Percentiles rank a stretch among this genome's conserved stretches.
Evolutionary conservation across 2,888 invertebrate genomes (phyloP).

Genomic region (Ommatoiulus sabulosus): DNA sequence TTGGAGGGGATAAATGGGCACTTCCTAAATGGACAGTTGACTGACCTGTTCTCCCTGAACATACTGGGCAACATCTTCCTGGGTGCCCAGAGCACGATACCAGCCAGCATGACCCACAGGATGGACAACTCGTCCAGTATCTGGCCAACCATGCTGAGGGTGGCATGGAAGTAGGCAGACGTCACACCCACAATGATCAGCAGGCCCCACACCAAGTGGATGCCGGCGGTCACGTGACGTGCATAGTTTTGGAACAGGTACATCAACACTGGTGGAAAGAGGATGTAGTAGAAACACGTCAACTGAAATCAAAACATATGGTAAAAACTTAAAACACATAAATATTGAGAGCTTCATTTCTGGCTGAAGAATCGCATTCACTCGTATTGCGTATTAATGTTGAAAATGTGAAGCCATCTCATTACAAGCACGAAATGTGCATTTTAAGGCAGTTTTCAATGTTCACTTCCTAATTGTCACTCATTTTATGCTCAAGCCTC

Average conservation of each 20-base stretch:
- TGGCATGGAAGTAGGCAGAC: slow-evolving; percentile 88
- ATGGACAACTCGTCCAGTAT: slow-evolving; percentile 84
- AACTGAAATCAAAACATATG: no score
- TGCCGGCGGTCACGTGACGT: slow-evolving; percentile 79
- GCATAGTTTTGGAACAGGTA: slow-evolving; percentile 83
- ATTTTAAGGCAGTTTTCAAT: no score
- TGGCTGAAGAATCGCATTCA: no score
- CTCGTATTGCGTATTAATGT: no score
- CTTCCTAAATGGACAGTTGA: no score
- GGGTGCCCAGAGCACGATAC: slow-evolving; percentile 81
- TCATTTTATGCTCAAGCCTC: no score
- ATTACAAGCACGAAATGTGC: neutral
- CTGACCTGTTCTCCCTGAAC: slow-evolving; percentile 63
- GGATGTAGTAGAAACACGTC: slow-evolving; percentile 81
- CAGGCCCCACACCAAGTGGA: slow-evolving; percentile 84
- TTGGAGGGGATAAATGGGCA: no score
- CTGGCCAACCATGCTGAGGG: slow-evolving; percentile 83
- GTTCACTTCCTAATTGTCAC: neutral
- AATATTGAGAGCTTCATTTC: neutral
- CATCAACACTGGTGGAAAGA: slow-evolving; percentile 82
- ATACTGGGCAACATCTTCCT: slow-evolving; percentile 65
- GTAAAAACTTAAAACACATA: slow-evolving; percentile 36
- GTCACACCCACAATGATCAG: slow-evolving; percentile 82
- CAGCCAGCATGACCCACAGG: slow-evolving; percentile 84
- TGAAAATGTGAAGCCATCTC: no score